Base-by-base conservation (phyloP, 2,888 invertebrate genomes). In the Ariolimax columbianus region DNA sequence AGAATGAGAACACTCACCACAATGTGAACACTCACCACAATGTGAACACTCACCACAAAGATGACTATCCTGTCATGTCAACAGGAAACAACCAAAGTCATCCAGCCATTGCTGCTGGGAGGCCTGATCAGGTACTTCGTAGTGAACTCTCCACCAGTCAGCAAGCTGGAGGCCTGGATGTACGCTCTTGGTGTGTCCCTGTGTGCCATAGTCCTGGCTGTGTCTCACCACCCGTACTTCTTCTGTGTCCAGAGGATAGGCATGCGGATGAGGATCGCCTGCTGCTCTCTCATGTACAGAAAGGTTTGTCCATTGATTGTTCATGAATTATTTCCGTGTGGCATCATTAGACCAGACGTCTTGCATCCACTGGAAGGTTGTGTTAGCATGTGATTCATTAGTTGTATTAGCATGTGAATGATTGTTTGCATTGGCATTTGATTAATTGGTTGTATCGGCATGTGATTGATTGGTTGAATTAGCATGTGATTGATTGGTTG, bases 171-270 rank as follows among this genome's bases (percentile, higher is more conserved):
- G 51, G 97, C 97, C 0, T 97, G 97, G 93, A 93, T 96, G 78
- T 97, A 97, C 93, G 97, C 97, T 0, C 95, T 89, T 83, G 93
- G 93, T 9, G 91, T 94, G 33, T 91, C 92, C 80, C 47, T 93
- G 7, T 92, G 92, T 86, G 91, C 93, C 36, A 87, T 93, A 7
- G 68, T 90, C 36, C 87, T 93, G 83, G 93, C 91, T 38, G 85
- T 97, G 89, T 95, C 97, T n/a, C 96, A 97, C 88, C 99, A 99
- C 94, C 97, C 97, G 0, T 97, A 97, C 93, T 97, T 98, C 96
- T 96, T 98, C 95, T 96, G 96, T 33, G 96, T 97, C 30, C 95
- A 97, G 83, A 96, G 97, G 90, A 95, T 97, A 94, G 97, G 97
- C 77, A 93, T 94, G 93, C 90, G 97, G 94, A 95, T 97, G 92